A percentile compares a stretch with the other conserved stretches of the same genome.
Evolutionary conservation across 2,797 vertebrate genomes (phyloP).

Genomic region (Onychomys arenicola): DNA sequence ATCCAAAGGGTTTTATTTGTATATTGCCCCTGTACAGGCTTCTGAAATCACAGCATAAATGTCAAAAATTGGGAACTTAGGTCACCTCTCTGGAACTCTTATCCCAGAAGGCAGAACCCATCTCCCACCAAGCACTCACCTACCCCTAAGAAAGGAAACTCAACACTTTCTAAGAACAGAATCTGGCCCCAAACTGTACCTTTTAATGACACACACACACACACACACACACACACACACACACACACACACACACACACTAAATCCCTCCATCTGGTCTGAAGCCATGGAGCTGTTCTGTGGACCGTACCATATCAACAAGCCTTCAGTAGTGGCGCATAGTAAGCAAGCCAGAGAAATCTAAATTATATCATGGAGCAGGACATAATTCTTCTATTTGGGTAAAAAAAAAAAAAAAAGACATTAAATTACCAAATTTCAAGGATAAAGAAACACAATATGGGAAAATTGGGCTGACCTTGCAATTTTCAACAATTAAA

Average conservation of each 20-base stretch:
- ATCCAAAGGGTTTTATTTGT: neutral
- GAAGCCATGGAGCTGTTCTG: neutral
- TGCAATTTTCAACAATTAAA: neutral
- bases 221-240: neutral
- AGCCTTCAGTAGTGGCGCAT: neutral
- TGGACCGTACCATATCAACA: neutral
- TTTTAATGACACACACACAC: neutral
- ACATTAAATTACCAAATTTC: slow-evolving; percentile 14
- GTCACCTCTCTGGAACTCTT: neutral
- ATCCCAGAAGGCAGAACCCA: neutral
- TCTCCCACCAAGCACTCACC: neutral
- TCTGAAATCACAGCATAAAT: slow-evolving; percentile 3
- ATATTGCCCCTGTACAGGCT: neutral
- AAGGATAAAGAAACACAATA: slow-evolving; percentile 19
- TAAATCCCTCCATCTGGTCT: neutral
- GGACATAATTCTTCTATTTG: neutral
- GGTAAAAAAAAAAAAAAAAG: neutral
- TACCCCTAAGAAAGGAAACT: neutral
- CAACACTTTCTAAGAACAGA: neutral
- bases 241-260: neutral
- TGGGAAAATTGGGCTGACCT: slow-evolving; percentile 15
- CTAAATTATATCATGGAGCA: neutral
- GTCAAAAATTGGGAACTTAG: neutral
- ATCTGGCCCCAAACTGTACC: neutral
- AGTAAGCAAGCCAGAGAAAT: neutral